Percentiles rank a stretch among this genome's conserved stretches.
phyloP scores from a whole-genome alignment of 1,140 invertebrate species.

The Diachasmimorpha longicaudata region DNA sequence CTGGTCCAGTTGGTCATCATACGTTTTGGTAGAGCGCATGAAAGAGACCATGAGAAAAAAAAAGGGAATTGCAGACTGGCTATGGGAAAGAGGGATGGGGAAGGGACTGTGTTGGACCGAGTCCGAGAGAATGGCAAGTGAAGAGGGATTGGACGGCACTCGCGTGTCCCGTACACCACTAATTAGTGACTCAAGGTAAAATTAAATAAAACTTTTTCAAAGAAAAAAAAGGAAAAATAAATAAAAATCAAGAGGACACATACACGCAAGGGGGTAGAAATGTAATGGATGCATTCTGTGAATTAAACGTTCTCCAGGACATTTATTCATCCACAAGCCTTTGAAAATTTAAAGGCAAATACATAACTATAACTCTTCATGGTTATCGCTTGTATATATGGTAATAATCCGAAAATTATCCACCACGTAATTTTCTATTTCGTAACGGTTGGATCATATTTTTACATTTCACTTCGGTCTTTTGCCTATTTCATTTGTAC shows the following conservation, averaged over 20 bases:
- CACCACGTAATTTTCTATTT: constrained; percentile 15
- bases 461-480: not conserved
- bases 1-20: constrained; percentile 10
- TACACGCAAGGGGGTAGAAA: not conserved
- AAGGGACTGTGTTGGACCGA: not conserved
- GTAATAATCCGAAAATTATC: constrained; percentile 20
- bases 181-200: not conserved
- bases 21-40: not conserved
- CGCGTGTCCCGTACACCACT: not conserved
- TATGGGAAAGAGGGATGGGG: not conserved
- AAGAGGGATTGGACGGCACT: not conserved
- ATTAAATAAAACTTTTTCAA: not conserved
- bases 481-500: not conserved
- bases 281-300: not conserved
- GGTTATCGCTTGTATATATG: not conserved
- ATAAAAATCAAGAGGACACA: not conserved
- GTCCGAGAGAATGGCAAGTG: not conserved
- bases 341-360: not conserved
- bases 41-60: not conserved
- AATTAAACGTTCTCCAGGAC: not conserved
- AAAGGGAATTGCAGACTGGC: not conserved
- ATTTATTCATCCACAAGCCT: not conserved
- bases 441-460: not conserved
- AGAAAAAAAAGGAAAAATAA: not conserved
- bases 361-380: not conserved